A percentile compares a stretch with the other conserved stretches of the same genome.
Conservation (phyloP, 2,113 vertebrate species). For the Macroglossus sobrinus region DNA sequence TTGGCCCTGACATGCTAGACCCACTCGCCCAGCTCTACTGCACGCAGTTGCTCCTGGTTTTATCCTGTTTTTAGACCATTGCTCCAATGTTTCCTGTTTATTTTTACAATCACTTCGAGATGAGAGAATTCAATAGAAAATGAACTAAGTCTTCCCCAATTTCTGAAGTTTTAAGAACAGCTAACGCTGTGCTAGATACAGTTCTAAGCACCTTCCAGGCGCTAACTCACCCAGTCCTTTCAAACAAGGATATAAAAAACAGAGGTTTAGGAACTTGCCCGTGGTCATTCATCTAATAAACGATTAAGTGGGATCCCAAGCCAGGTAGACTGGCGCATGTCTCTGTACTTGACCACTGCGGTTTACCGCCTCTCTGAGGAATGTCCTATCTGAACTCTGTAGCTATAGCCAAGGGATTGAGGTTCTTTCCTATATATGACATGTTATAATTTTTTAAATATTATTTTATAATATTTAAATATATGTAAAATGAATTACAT, state of each 20-base stretch:
- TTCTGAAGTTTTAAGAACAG: background rate
- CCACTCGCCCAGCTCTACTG: background rate
- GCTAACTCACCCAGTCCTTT: background rate
- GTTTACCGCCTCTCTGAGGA: background rate
- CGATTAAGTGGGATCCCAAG: background rate
- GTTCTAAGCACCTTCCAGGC: background rate
- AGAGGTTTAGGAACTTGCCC: background rate
- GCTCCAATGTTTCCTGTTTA: background rate
- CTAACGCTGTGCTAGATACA: background rate
- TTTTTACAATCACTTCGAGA: background rate
- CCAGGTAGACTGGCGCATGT: background rate
- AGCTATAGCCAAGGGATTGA: background rate
- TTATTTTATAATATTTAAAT: background rate
- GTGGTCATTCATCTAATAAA: background rate
- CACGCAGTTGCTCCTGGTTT: background rate
- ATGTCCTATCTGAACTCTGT: background rate
- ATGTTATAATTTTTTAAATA: background rate
- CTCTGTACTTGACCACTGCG: background rate
- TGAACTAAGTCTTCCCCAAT: background rate
- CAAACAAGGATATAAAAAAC: background rate
- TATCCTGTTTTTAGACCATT: background rate
- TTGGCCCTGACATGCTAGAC: accelerated
- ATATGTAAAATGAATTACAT: background rate
- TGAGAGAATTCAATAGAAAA: conserved; percentile 3
- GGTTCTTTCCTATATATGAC: background rate